phyloP scores from a whole-genome alignment of 2,113 vertebrate species.

The Albula glossodonta region DNA sequence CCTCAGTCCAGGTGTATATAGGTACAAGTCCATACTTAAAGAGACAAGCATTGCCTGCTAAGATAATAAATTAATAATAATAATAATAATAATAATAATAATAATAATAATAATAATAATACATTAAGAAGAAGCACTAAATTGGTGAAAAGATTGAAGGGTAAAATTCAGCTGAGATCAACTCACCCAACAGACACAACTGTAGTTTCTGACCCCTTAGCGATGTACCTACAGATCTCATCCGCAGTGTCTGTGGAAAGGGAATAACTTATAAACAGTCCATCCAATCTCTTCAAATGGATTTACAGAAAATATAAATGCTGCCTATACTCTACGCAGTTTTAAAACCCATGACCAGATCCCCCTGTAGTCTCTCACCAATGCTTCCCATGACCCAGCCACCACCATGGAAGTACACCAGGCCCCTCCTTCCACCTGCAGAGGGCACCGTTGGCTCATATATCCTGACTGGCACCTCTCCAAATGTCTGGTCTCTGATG shows the following conservation, averaged over 20 bases:
- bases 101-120: not conserved
- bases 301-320: not conserved
- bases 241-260: conserved; percentile 69
- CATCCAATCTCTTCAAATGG: not conserved
- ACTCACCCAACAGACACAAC: conserved; percentile 81
- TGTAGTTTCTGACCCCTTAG: conserved; percentile 72
- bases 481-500: conserved; percentile 71
- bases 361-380: conserved; percentile 65
- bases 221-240: conserved; percentile 69
- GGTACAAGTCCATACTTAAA: too few species aligned
- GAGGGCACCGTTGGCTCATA: conserved; percentile 69
- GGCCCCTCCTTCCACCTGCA: conserved; percentile 60
- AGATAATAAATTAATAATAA: not conserved
- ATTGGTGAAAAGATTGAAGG: not conserved
- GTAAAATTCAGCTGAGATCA: not conserved
- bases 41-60: too few species aligned
- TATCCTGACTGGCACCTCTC: conserved; percentile 72
- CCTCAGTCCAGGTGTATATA: not conserved
- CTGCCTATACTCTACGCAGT: not conserved
- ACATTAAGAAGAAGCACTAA: not conserved
- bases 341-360: too few species aligned
- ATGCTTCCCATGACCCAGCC: conserved; percentile 74
- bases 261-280: conserved; percentile 9
- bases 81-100: not conserved
- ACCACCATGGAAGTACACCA: conserved; percentile 82